Conservation (phyloP, 2,888 invertebrate species). For the Pristionchus maxplancki region DNA sequence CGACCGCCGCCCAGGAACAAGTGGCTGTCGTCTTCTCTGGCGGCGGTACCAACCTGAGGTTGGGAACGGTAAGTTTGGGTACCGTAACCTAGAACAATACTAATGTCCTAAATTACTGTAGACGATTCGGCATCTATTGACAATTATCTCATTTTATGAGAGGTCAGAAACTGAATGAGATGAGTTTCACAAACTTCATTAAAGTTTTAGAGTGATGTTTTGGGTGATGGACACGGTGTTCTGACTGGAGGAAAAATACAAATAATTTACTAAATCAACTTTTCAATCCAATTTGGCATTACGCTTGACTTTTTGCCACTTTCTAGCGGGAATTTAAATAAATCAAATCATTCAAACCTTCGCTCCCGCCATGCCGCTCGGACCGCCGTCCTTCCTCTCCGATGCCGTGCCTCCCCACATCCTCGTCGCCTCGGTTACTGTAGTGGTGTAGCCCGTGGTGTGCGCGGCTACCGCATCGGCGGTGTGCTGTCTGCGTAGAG, state of each 20-base stretch:
- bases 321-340: constrained; percentile 21
- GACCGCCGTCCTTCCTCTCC: constrained; percentile 47
- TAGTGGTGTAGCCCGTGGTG: constrained; percentile 20
- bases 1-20: constrained; percentile 41
- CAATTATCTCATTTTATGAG: too few species aligned
- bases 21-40: constrained; percentile 7
- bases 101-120: too few species aligned
- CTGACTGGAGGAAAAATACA: too few species aligned
- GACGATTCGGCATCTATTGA: too few species aligned
- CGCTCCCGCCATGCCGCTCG: not conserved
- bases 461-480: not conserved
- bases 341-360: not conserved
- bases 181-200: too few species aligned
- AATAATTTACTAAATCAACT: not conserved
- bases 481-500: not conserved
- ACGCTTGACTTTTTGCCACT: too few species aligned
- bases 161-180: too few species aligned
- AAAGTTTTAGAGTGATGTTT: too few species aligned
- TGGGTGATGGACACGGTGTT: too few species aligned
- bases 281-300: not conserved
- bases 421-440: not conserved
- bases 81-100: too few species aligned
- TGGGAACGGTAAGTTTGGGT: not conserved
- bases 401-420: constrained; percentile 51
- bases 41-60: constrained; percentile 4